Base-by-base conservation (phyloP, 2,888 invertebrate genomes). In the Esperia sulphurella region DNA sequence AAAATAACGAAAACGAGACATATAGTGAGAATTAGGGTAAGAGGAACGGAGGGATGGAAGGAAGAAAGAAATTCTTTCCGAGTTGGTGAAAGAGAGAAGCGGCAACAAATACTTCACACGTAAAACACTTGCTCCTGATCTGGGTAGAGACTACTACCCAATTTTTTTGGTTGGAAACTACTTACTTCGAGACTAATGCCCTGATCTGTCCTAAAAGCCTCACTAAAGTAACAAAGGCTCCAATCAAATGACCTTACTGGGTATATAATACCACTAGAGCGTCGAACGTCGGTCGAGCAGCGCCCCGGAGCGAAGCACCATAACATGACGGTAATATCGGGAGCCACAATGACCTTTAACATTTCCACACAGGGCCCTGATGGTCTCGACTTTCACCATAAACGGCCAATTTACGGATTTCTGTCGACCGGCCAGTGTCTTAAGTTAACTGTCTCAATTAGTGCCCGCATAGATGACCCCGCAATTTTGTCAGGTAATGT, bases 371-470 rank as follows among this genome's bases (percentile, higher is more conserved):
- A 77, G 77, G 75, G 80, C 73, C 59, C 59, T 68, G 76, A 79
- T 78, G 76, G 66, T 71, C 73, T 67, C 61, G 76, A 85, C 88
- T 87, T 88, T 88, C 88, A 82, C 87, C 83, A 73, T 88, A 88
- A 87, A 80, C 80, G 87, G 79, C 79, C 73, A 73, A 51, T 88
- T 87, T 86, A 78, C 80, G 75, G 79, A 80, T 75, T 77, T 75
- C 83, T 78, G 78, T 72, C 76, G 75, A 79, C 78, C 75, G 79
- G 77, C 79, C 83, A 82, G 79, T 79, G 78, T 80, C 80, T 81
- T 70, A 75, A 72, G 74, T 79, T 83, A 83, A 86, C 87, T 83
- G 84, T 86, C 88, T 87, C 88, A 88, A 87, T 88, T 88, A 88
- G 87, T 77, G 78, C 75, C 75, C 75, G 70, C 76, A 80, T 81